Percentiles rank a stretch among this genome's conserved stretches.
Evolutionary conservation across 1,140 invertebrate species (phyloP).

Genomic region (Eciton burchellii): DNA sequence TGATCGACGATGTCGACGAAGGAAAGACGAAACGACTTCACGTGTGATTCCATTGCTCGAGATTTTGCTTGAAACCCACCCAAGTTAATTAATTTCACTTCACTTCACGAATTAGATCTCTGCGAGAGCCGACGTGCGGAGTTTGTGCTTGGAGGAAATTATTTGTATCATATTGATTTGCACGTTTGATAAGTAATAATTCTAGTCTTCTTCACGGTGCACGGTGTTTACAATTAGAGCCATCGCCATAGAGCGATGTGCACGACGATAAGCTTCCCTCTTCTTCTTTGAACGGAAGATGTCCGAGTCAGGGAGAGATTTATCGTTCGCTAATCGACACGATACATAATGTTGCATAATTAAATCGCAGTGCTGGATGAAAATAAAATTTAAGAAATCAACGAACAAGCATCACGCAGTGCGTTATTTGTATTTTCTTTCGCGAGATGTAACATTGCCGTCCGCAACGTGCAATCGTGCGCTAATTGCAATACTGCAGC

Average conservation of each 20-base stretch:
- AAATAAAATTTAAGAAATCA: constrained; percentile 4
- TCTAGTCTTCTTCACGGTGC: constrained; percentile 40
- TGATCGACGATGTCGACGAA: not conserved
- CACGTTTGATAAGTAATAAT: constrained; percentile 27
- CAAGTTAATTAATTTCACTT: not conserved
- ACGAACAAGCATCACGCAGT: constrained; percentile 20
- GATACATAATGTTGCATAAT: not conserved
- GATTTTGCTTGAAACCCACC: not conserved
- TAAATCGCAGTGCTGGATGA: not conserved
- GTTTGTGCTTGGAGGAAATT: constrained; percentile 9
- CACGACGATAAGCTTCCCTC: not conserved
- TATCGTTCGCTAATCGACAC: not conserved
- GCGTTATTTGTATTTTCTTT: not conserved
- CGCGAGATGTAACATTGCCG: not conserved
- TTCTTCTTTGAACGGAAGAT: not conserved
- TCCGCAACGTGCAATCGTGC: not conserved
- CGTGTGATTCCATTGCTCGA: not conserved
- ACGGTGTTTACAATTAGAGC: not conserved
- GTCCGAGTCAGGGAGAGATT: too few relatives aligned
- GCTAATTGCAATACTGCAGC: not conserved
- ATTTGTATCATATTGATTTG: constrained; percentile 18
- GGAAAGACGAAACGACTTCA: not conserved
- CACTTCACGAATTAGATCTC: constrained; percentile 11
- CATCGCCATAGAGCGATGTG: not conserved
- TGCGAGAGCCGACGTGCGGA: not conserved